Evolutionary conservation across 2,888 invertebrate species (phyloP), one percentile per base, ranked within the genome.

Genomic region (Vanessa cardui): DNA sequence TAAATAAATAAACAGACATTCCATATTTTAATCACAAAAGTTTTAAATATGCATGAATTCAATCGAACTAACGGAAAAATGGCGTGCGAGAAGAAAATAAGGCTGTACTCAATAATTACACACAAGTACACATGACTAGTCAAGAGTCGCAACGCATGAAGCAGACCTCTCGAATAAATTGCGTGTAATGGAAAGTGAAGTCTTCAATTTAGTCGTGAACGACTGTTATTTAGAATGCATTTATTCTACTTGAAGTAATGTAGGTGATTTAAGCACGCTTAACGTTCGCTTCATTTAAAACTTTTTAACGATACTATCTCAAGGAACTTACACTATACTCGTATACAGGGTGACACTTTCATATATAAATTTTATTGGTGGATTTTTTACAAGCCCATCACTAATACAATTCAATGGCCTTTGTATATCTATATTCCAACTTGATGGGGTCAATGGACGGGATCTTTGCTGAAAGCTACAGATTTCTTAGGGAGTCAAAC

Each of bases 171-270:
- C 64, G 69, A 67, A 71, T 62, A 66, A 71, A 67, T 70, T 69
- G 66, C 71, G 66, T 62, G 71, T 67, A 71, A 71, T 71, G 69
- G 71, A 71, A 70, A 71, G 64, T 71, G 71, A 71, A 71, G 71
- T 62, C 62, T 64, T 66, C 69, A 64, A 71, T 64, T 64, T 59
- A 64, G 71, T 21, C 15, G 66, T 64, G 69, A 62, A 69, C 61
- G 61, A 64, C 62, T 50, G 68, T 68, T 59, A 61, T 68, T 68
- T 64, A 64, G 54, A 64, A 71, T 71, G 71, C 71, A 71, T 71
- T 66, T 66, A 66, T 66, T 60, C 69, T 50, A 69, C 69, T 69
- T 69, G 63, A 59, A 45, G 66, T 64, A 49, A 71, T 69, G 67
- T 52, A 68, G 67, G 69, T 63, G 59, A 54, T 65, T 65, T 65